Conservation (phyloP, 2,797 vertebrate genomes). For the Falco cherrug region DNA sequence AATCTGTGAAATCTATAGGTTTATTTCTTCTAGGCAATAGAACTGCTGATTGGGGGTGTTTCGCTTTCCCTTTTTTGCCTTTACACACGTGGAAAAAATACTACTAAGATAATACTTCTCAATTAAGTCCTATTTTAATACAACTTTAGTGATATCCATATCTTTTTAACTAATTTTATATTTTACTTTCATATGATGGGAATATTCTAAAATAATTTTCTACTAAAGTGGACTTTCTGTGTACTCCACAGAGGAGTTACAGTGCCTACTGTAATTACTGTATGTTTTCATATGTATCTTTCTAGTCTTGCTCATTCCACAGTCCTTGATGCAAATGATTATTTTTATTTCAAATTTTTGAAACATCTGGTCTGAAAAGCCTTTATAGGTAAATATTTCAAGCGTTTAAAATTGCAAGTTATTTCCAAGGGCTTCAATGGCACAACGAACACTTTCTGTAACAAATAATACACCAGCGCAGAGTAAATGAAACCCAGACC, state of each 20-base stretch:
- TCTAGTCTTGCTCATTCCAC: not conserved
- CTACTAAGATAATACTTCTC: not conserved
- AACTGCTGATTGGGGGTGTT: not conserved
- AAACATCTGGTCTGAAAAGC: not conserved
- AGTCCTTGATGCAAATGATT: not conserved
- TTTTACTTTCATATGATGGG: not conserved
- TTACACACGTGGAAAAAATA: not conserved
- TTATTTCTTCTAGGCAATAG: not conserved
- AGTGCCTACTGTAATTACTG: not conserved
- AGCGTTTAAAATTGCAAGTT: not conserved
- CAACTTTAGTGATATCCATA: not conserved
- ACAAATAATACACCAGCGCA: not conserved
- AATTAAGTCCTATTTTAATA: not conserved
- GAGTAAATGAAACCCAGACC: slow-evolving; percentile 3
- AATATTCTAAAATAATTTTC: not conserved
- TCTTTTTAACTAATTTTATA: not conserved
- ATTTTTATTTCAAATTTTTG: not conserved
- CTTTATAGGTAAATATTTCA: not conserved
- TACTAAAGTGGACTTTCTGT: not conserved
- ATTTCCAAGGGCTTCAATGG: not conserved
- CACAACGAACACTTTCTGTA: not conserved
- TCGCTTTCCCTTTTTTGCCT: not conserved
- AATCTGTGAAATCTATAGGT: not conserved
- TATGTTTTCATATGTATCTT: not conserved
- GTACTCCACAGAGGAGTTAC: not conserved